A percentile compares a stretch with the other conserved stretches of the same genome.
Conservation (phyloP, 2,113 vertebrate species). For the Natator depressus region DNA sequence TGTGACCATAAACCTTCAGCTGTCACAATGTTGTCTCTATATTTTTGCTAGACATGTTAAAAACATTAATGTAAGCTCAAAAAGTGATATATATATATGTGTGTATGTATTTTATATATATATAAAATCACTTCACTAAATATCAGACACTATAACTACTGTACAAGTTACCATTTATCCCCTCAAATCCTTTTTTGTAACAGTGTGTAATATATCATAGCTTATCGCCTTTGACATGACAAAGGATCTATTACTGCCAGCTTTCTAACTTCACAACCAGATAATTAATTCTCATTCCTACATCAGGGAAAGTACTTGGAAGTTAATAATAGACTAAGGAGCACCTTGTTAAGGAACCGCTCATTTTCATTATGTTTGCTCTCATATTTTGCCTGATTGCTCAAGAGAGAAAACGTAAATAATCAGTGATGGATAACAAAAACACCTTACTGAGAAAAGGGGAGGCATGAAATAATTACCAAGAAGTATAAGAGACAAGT, state of each 20-base stretch:
- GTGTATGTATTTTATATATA: neutral
- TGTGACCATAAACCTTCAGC: neutral
- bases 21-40: rapidly evolving
- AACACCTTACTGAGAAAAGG: neutral
- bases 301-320: neutral
- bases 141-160: neutral
- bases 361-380: neutral
- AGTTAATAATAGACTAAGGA: constrained; percentile 1
- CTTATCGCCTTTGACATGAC: constrained; percentile 21
- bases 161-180: neutral
- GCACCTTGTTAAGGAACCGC: neutral
- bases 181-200: constrained; percentile 24
- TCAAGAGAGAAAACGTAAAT: neutral
- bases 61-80: neutral
- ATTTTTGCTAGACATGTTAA: rapidly evolving
- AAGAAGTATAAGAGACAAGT: neutral
- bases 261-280: constrained; percentile 32
- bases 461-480: neutral
- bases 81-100: rapidly evolving
- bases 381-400: neutral
- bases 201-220: constrained; percentile 26
- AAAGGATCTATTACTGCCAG: constrained; percentile 45
- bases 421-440: neutral
- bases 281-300: constrained; percentile 44
- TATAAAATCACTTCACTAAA: neutral